These are phyloP conservation scores for Pammene fasciana DNA, from an alignment of 2,888 invertebrate genomes.

Conservation along the genomic window DNA sequence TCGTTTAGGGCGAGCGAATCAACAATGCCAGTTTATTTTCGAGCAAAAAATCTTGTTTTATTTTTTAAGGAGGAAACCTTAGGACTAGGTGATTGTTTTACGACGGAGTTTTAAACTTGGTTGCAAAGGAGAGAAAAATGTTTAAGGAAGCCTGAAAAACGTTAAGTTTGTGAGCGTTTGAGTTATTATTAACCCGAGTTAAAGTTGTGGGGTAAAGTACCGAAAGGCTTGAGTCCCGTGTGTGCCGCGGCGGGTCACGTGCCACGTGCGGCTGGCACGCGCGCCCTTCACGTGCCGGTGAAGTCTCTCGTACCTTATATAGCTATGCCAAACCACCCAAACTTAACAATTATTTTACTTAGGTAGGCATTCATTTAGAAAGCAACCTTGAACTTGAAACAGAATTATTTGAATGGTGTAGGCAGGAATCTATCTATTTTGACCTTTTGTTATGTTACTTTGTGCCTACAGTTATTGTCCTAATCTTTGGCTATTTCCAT, in stretches of 20 bases:
- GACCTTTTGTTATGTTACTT: background rate
- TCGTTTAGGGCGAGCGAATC: constrained; percentile 57
- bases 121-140: constrained; percentile 10
- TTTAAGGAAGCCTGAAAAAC: constrained; percentile 24
- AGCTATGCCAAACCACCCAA: background rate
- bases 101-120: constrained; percentile 28
- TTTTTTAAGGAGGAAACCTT: constrained; percentile 50
- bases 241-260: constrained; percentile 27
- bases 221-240: constrained; percentile 26
- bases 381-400: constrained; percentile 13
- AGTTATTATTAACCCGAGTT: constrained; percentile 29
- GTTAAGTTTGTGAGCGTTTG: constrained; percentile 19
- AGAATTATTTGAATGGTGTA: background rate
- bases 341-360: background rate
- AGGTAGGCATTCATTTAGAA: background rate
- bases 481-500: too few species aligned
- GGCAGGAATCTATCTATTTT: background rate
- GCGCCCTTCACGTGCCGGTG: constrained; percentile 20
- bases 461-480: too few species aligned
- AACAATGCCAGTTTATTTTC: constrained; percentile 56
- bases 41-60: constrained; percentile 49
- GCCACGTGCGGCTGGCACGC: constrained; percentile 27
- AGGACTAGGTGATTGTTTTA: constrained; percentile 50
- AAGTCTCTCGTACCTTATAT: constrained; percentile 1
- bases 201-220: constrained; percentile 23